phyloP scores from a whole-genome alignment of 2,113 vertebrate species.

The Channa maculata region DNA sequence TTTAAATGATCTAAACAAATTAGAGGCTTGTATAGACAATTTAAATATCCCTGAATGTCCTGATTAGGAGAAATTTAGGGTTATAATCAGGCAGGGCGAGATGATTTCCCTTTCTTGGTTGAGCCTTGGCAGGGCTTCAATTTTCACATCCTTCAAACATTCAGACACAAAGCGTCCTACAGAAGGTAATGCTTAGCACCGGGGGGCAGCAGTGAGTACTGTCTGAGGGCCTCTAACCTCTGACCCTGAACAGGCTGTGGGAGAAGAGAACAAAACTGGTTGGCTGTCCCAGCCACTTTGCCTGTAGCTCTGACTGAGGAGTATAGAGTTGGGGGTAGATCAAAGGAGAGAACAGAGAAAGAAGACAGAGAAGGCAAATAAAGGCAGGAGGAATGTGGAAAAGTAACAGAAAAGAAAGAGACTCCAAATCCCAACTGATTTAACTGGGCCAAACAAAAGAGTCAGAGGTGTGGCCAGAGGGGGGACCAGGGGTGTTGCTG shows the following conservation, averaged over 20 bases:
- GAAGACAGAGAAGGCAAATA: constrained; percentile 7
- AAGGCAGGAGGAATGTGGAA: constrained; percentile 7
- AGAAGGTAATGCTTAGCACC: constrained; percentile 37
- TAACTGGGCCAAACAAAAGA: neutral
- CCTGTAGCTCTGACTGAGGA: constrained; percentile 57
- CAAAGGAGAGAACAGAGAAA: constrained; percentile 42
- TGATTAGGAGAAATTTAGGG: constrained; percentile 27
- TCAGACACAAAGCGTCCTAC: constrained; percentile 6
- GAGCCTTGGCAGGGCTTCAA: constrained; percentile 43
- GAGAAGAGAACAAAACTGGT: constrained; percentile 61
- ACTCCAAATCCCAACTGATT: neutral
- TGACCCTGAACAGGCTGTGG: constrained; percentile 59
- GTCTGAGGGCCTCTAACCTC: constrained; percentile 67
- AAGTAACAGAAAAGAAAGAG: neutral
- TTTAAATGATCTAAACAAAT: constrained; percentile 3
- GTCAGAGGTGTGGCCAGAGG: too few relatives aligned
- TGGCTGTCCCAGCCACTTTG: constrained; percentile 48
- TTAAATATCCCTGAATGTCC: constrained; percentile 32
- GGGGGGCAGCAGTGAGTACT: constrained; percentile 65
- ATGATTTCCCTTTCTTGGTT: constrained; percentile 42
- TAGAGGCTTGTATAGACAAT: constrained; percentile 13
- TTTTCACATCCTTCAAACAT: constrained; percentile 34
- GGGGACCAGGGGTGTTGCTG: too few relatives aligned
- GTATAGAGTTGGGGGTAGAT: constrained; percentile 36
- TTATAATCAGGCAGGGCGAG: constrained; percentile 32